These are phyloP conservation scores for Drosophila pseudoobscura DNA, from an alignment of 1,140 invertebrate species.

Conservation along the genomic window DNA sequence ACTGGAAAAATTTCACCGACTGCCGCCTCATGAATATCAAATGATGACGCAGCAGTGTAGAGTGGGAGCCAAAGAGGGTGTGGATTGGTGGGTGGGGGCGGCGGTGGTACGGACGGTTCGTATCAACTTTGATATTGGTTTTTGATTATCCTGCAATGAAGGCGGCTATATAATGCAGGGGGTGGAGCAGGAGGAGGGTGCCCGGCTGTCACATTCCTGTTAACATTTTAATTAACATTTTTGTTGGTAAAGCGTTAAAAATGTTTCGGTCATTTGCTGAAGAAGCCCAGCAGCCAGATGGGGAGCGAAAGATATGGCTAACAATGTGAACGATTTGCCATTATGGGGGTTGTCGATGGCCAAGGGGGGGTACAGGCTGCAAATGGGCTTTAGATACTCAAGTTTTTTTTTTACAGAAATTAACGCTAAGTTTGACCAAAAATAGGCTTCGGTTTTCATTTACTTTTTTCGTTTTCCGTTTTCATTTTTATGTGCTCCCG, in stretches of 20 bases:
- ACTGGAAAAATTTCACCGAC: constrained; percentile 31
- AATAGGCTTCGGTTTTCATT: no score
- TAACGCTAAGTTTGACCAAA: no score
- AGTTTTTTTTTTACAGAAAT: no score
- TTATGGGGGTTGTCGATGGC: no score
- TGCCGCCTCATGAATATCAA: constrained; percentile 68
- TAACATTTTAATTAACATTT: constrained; percentile 75
- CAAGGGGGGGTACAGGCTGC: no score
- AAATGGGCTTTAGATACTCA: no score
- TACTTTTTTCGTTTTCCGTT: no score
- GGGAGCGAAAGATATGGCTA: background rate
- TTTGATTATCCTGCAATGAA: constrained; percentile 58
- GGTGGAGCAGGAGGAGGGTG: background rate
- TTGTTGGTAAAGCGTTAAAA: constrained; percentile 27
- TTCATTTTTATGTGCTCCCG: no score
- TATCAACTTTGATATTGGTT: constrained; percentile 69
- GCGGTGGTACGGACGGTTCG: background rate
- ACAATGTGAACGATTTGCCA: no score
- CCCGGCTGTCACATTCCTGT: constrained; percentile 29
- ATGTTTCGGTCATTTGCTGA: background rate
- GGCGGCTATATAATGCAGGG: background rate
- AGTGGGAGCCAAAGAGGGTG: background rate
- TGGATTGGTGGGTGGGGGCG: background rate
- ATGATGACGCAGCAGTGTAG: constrained; percentile 50
- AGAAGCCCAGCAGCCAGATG: background rate